Base-by-base conservation (phyloP, 2,113 vertebrate genomes). In the Marmota flaviventris region DNA sequence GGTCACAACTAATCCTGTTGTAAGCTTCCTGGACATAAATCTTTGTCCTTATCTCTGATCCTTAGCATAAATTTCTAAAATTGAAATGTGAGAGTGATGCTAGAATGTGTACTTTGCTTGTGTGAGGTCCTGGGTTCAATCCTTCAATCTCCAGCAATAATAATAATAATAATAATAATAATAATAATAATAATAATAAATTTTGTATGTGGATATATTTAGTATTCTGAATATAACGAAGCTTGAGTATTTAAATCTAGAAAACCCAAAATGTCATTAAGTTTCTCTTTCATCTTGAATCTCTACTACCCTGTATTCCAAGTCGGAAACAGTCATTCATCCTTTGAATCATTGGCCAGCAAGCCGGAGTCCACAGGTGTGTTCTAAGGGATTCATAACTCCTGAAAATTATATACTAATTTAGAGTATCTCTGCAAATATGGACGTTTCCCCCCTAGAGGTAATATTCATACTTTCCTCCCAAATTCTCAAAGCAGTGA, bases 201-300 rank as follows among this genome's bases (percentile, higher is more conserved):
- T 56, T 69, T 96, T 94, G n/a, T 25, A 73, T 37, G 34, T 73
- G 45, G 18, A 8, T 82, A 34, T 97, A 34, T 53, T 85, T 85
- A 93, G 11, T 86, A 61, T 75, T 67, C 32, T 83, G 53, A 72
- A 88, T 65, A n/a, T 95, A 92, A 70, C 14, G 22, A 79, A 88
- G 0, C 6, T 69, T 65, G 79, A 92, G 72, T 63, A n/a, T 61
- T 82, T 73, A 95, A 91, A 94, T 51, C n/a, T 65, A 95, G 70
- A 85, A 67, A 83, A 85, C 10, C 7, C 45, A 77, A 76, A 69
- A 86, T 81, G 37, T 89, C 48, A 51, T 89, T 91, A 86, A 17
- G 58, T 45, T 93, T 56, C 34, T 94, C 37, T 20, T 73, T 81
- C 8, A 39, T 39, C 14, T 87, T 90, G 58, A 92, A 82, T 51